phyloP scores from a whole-genome alignment of 1,140 invertebrate genomes.

The Magallana angulata region DNA sequence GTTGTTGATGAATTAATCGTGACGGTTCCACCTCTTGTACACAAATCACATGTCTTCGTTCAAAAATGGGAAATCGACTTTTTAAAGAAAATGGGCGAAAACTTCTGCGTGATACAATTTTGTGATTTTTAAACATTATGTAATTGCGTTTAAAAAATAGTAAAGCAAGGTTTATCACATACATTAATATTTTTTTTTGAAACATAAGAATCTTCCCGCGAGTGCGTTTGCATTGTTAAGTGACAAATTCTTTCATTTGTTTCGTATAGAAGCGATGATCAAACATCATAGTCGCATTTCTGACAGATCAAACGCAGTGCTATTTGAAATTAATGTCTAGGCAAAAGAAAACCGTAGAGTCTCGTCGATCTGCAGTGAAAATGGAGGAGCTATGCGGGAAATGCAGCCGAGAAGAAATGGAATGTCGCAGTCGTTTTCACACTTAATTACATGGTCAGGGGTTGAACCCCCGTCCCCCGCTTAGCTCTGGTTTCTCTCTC shows the following conservation, averaged over 20 bases:
- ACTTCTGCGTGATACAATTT: no score
- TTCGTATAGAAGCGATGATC: slow-evolving; percentile 2
- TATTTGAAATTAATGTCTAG: neutral
- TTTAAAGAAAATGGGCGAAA: no score
- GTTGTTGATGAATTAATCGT: neutral
- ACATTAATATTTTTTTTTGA: no score
- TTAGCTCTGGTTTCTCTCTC: neutral
- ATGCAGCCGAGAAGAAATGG: neutral
- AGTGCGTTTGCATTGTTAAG: neutral
- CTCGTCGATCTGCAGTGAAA: neutral
- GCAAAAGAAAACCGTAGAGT: neutral
- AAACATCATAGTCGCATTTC: neutral
- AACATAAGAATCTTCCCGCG: no score
- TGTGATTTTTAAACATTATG: no score
- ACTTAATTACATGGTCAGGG: slow-evolving; percentile 25
- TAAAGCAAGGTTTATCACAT: no score
- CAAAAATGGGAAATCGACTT: no score
- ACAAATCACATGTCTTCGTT: no score
- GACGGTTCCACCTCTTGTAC: neutral
- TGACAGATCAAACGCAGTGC: neutral
- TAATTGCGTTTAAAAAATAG: no score
- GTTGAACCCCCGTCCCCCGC: slow-evolving; percentile 26
- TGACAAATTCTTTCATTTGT: neutral
- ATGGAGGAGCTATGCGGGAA: neutral
- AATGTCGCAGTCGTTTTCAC: neutral